Evolutionary conservation across 2,888 invertebrate species (phyloP).

Genomic region (Clitarchus hookeri): DNA sequence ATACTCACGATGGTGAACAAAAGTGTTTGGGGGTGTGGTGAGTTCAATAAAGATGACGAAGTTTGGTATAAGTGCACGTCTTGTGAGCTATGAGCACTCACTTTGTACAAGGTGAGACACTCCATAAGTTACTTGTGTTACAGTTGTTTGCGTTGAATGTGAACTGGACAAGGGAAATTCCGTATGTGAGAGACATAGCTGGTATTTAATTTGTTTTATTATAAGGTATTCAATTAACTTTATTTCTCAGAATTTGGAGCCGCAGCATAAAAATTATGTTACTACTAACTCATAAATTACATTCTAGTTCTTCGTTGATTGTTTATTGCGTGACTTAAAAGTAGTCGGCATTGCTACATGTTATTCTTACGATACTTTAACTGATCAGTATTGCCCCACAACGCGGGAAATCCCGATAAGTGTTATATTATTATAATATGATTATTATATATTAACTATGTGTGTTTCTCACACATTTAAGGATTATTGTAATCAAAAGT

Average conservation of each 20-base stretch:
- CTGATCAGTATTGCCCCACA: neutral
- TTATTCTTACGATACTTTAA: neutral
- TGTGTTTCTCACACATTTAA: neutral
- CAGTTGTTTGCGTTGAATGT: neutral
- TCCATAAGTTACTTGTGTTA: neutral
- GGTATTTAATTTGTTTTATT: neutral
- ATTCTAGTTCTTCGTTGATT: neutral
- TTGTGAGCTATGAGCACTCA: neutral
- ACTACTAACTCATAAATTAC: neutral
- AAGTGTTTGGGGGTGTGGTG: neutral
- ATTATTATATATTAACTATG: neutral
- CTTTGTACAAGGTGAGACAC: neutral
- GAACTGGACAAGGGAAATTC: neutral
- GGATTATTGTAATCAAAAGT: neutral
- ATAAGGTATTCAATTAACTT: neutral
- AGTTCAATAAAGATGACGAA: neutral
- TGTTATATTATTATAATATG: neutral
- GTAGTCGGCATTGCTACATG: neutral
- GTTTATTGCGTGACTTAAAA: neutral
- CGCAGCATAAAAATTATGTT: neutral
- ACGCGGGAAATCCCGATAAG: neutral
- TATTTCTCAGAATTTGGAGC: neutral
- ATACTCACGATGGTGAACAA: neutral
- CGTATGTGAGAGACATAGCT: neutral
- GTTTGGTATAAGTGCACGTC: neutral